These are phyloP conservation scores for Eulemur rufifrons DNA, from an alignment of 2,113 vertebrate genomes.

Conservation along the genomic window DNA sequence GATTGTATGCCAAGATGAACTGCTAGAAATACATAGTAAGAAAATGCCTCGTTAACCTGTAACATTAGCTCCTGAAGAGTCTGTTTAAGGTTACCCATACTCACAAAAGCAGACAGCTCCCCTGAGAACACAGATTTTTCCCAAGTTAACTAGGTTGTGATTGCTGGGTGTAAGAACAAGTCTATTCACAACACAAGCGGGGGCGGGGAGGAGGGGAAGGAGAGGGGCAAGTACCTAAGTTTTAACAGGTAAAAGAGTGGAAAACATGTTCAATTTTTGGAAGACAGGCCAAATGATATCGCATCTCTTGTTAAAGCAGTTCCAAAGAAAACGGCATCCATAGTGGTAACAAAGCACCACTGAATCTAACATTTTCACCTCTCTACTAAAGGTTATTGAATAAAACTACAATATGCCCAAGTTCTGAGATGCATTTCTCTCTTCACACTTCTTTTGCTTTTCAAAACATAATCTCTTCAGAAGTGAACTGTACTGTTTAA, in stretches of 20 bases:
- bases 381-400: conserved; percentile 37
- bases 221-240: not conserved
- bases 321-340: conserved; percentile 8
- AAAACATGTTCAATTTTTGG: not conserved
- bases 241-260: not conserved
- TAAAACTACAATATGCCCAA: conserved; percentile 57
- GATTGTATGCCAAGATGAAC: not conserved
- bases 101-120: not conserved
- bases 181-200: not conserved
- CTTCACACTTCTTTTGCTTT: conserved; percentile 2
- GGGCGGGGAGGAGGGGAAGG: not conserved
- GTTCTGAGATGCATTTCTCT: not conserved
- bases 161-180: not conserved
- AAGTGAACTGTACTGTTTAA: not conserved
- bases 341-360: not conserved
- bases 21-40: not conserved
- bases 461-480: conserved; percentile 48
- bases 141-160: not conserved
- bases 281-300: not conserved
- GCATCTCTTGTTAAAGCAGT: not conserved
- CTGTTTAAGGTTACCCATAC: not conserved
- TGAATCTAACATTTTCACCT: not conserved
- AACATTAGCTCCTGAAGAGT: not conserved
- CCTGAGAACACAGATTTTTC: not conserved
- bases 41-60: not conserved